These are phyloP conservation scores for Chorisops tibialis DNA, from an alignment of 2,888 invertebrate genomes.

Conservation along the genomic window DNA sequence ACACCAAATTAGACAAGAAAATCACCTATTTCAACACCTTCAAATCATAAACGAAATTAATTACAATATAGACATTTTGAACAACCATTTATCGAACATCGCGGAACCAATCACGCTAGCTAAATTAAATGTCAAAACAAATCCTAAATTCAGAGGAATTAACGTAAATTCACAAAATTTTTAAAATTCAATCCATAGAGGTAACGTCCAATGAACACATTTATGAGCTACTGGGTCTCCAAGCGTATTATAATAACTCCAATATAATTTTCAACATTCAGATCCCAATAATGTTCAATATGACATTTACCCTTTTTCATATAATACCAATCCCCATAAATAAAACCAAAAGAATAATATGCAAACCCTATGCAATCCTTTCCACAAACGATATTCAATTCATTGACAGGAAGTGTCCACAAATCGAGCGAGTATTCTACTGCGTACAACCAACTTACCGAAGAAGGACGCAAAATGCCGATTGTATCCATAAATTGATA, in stretches of 20 bases:
- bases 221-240: slow-evolving; percentile 1
- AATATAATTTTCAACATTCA: neutral
- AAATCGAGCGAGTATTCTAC: slow-evolving; percentile 4
- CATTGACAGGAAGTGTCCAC: neutral
- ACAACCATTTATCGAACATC: slow-evolving; percentile 13
- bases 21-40: neutral
- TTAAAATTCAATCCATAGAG: slow-evolving; percentile 8
- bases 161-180: neutral
- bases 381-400: neutral
- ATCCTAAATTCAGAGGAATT: slow-evolving; percentile 20
- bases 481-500: no score
- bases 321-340: slow-evolving; percentile 15
- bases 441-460: neutral
- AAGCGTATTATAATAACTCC: slow-evolving; percentile 2
- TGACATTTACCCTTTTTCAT: slow-evolving; percentile 4
- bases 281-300: neutral
- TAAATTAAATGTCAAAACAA: slow-evolving; percentile 23
- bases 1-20: neutral
- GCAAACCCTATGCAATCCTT: slow-evolving; percentile 1
- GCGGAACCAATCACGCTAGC: slow-evolving; percentile 19
- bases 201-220: slow-evolving; percentile 16
- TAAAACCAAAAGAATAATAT: neutral
- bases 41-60: slow-evolving; percentile 9
- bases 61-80: slow-evolving; percentile 16
- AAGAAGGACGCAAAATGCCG: neutral